Evolutionary conservation across 2,113 vertebrate genomes (phyloP).

Genomic region (Bos javanicus): DNA sequence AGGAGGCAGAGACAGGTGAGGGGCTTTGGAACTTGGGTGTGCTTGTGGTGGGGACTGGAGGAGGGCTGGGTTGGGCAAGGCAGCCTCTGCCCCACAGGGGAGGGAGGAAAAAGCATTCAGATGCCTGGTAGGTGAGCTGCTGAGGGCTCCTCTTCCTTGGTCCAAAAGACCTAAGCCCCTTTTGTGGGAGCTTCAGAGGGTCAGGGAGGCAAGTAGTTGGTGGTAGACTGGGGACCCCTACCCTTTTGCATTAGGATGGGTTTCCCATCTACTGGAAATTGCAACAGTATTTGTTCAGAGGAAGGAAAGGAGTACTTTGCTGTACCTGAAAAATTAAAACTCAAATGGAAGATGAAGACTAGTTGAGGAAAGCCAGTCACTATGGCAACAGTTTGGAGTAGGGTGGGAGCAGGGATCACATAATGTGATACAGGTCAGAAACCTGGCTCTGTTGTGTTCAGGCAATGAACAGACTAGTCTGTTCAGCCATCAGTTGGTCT

Average conservation of each 20-base stretch:
- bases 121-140: neutral
- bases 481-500: neutral
- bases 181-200: neutral
- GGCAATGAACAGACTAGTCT: neutral
- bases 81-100: neutral
- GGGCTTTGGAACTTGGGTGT: neutral
- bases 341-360: neutral
- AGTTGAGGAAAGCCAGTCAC: neutral
- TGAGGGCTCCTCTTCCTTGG: neutral
- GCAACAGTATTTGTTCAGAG: neutral
- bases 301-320: neutral
- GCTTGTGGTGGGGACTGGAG: neutral
- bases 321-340: neutral
- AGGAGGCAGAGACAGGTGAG: constrained; percentile 61
- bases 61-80: neutral
- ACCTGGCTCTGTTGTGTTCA: neutral
- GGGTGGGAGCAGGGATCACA: neutral
- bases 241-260: neutral
- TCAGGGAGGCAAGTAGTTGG: neutral
- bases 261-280: neutral
- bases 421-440: neutral
- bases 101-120: neutral
- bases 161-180: neutral
- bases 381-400: neutral
- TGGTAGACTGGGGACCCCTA: neutral